Percentiles rank a stretch among this genome's conserved stretches.
Conservation (phyloP, 2,888 invertebrate genomes). For the Odiellus spinosus region DNA sequence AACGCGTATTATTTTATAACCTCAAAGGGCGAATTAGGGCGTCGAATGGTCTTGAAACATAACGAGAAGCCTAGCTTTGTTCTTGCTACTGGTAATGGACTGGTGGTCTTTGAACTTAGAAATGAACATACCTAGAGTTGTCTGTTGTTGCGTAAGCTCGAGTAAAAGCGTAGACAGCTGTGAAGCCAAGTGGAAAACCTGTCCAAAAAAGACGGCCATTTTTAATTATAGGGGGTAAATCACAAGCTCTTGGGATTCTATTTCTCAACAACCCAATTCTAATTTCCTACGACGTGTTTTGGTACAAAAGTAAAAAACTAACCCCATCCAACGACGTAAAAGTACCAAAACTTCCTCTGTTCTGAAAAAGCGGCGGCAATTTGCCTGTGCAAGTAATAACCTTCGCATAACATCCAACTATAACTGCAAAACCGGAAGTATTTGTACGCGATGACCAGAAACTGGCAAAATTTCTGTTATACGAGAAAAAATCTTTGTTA, state of each 20-base stretch:
- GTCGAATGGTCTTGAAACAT: no score
- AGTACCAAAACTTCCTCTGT: slow-evolving; percentile 28
- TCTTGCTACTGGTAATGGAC: no score
- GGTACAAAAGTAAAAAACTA: no score
- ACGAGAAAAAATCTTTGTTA: no score
- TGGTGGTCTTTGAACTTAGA: no score
- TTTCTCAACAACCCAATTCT: no score
- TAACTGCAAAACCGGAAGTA: slow-evolving; percentile 35
- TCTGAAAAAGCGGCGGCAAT: slow-evolving; percentile 33
- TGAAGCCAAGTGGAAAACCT: neutral
- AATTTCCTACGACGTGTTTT: no score
- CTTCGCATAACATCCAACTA: slow-evolving; percentile 38
- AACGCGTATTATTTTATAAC: no score
- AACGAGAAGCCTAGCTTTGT: no score
- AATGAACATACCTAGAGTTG: no score
- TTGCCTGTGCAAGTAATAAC: slow-evolving; percentile 35
- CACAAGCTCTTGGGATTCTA: no score
- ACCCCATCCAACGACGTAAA: slow-evolving; percentile 36
- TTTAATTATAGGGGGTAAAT: neutral
- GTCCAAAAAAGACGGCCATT: neutral
- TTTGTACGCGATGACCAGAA: slow-evolving; percentile 14
- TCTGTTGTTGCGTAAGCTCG: neutral
- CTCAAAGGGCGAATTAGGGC: no score
- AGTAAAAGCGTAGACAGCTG: slow-evolving; percentile 7
- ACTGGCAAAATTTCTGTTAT: slow-evolving; percentile 23